Percentiles rank a stretch among this genome's conserved stretches.
Evolutionary conservation across 2,113 vertebrate genomes (phyloP).

Genomic region (Camelus dromedarius): DNA sequence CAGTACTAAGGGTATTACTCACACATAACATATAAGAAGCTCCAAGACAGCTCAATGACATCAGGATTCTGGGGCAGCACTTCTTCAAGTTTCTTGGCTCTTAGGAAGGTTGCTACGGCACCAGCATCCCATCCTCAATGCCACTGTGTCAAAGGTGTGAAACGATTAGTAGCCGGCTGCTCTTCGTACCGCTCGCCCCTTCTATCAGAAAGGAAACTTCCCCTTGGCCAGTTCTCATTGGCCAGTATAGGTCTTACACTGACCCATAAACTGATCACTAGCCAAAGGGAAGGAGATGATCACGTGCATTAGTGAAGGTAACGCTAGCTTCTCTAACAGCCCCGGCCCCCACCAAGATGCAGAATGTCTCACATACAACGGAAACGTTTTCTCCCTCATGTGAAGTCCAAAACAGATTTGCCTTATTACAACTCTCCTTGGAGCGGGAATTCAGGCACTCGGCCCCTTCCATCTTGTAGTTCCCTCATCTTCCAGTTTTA

Average conservation of each 20-base stretch:
- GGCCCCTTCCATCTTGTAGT: not conserved
- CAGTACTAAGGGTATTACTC: not conserved
- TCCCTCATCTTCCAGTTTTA: not conserved
- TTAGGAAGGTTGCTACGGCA: not conserved
- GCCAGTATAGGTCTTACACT: not conserved
- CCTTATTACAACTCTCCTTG: not conserved
- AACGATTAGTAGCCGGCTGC: not conserved
- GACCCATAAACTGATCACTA: constrained; percentile 1
- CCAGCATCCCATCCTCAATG: not conserved
- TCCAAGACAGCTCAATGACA: not conserved
- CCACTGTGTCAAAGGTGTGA: not conserved
- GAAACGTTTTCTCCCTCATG: not conserved
- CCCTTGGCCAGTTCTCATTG: not conserved
- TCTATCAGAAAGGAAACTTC: not conserved
- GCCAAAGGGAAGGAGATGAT: not conserved
- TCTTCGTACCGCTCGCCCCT: not conserved
- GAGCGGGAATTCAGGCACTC: not conserved
- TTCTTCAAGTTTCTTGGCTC: not conserved
- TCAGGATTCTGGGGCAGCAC: not conserved
- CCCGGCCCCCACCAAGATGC: rapidly evolving
- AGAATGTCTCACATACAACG: not conserved
- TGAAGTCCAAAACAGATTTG: not conserved
- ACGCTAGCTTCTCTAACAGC: not conserved
- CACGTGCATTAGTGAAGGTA: not conserved
- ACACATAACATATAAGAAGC: not conserved